Percentiles rank a stretch among this genome's conserved stretches.
Evolutionary conservation across 2,888 invertebrate species (phyloP).

Genomic region (Ectemnius lituratus): DNA sequence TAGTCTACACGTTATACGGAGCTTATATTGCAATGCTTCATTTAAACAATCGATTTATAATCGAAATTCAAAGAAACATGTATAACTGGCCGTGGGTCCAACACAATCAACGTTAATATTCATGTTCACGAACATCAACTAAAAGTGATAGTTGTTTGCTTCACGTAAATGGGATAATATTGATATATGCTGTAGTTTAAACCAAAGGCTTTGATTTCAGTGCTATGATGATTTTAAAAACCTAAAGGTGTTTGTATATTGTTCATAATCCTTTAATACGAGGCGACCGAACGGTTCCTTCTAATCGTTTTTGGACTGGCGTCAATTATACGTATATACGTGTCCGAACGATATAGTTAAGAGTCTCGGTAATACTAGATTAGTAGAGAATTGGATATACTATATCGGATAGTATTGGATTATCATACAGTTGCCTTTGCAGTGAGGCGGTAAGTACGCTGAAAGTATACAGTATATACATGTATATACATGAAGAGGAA

Average conservation of each 20-base stretch:
- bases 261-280: slow-evolving; percentile 2
- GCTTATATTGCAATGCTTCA: slow-evolving; percentile 40
- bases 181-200: no score
- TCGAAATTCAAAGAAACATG: slow-evolving; percentile 9
- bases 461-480: slow-evolving; percentile 74
- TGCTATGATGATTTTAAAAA: not conserved
- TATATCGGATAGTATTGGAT: slow-evolving; percentile 54
- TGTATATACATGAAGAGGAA: slow-evolving; percentile 54
- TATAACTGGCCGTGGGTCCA: no score
- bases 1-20: slow-evolving; percentile 60
- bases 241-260: not conserved
- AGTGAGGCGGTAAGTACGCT: slow-evolving; percentile 51
- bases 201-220: not conserved
- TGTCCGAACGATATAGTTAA: slow-evolving; percentile 21
- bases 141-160: no score
- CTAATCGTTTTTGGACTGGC: slow-evolving; percentile 19
- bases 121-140: no score
- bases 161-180: no score
- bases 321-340: slow-evolving; percentile 23
- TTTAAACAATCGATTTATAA: slow-evolving; percentile 39
- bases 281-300: slow-evolving; percentile 12
- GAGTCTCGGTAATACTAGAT: slow-evolving; percentile 35
- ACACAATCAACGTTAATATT: no score
- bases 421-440: slow-evolving; percentile 61
- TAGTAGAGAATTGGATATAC: slow-evolving; percentile 49